Base-by-base conservation (phyloP, 2,113 vertebrate species). In the Nibea coibor region DNA sequence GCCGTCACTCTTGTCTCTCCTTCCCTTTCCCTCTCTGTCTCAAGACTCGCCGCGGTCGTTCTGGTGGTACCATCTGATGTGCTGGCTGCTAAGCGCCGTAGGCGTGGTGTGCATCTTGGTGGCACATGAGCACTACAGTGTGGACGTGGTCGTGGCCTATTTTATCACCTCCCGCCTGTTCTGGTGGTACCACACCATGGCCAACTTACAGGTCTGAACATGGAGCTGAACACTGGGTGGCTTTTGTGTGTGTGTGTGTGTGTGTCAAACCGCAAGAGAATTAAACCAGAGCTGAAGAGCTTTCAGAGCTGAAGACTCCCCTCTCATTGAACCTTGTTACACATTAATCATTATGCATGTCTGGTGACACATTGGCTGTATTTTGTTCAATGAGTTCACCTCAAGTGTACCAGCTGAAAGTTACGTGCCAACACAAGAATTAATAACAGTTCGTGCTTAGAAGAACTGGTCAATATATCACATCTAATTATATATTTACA, bases 141-240 rank as follows among this genome's bases (percentile, higher is more conserved):
- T 99, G 26, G 98, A 99, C 0, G 98, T 99, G 76, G 93, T 99
- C 12, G 92, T 99, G 74, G 98, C 97, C 45, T 99, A 99, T 70
- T 99, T 97, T 5, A 96, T 99, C 94, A 99, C 98, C 14, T 98
- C 98, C 0, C 93, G 98, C 31, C 96, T 99, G 31, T 99, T 99
- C 91, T 99, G 97, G 96, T 99, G 97, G 97, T 99, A 99, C 90
- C 98, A 99, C 78, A 97, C 97, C 1, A 98, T 99, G 98, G 96
- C 98, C 84, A 99, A 97, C 53, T 94, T 98, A 85, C 97, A 98
- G 96, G 98, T 99, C 74, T 45, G 88, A 59, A 47, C 35, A 65
- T 42, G 24, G 22, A 54, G 24, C 39, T 15, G 7, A 28, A 58
- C 54, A 24, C 8, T 66, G 51, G 22, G 28, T 53, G 54, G 24